Evolutionary conservation across 2,888 invertebrate genomes (phyloP).

Genomic region (Tryphoninae sp.): DNA sequence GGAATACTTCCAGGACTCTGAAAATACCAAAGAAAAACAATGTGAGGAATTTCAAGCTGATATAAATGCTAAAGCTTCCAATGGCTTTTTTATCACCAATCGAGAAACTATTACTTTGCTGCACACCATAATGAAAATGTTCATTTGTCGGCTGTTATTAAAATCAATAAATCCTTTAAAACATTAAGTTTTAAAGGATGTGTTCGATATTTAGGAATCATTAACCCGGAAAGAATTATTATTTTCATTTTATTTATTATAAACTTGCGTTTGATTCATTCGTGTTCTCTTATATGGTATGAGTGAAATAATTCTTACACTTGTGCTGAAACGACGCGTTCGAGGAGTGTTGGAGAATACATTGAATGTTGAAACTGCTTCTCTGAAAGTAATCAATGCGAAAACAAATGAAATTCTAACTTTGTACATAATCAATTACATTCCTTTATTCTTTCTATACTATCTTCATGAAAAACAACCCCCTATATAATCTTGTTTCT

Average conservation of each 20-base stretch:
- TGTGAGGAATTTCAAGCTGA: conserved; percentile 15
- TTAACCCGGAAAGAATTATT: conserved; percentile 11
- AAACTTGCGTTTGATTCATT: conserved; percentile 9
- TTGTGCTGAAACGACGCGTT: conserved; percentile 94
- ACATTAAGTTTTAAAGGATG: neutral
- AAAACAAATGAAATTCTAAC: conserved; percentile 24
- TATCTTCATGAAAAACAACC: neutral
- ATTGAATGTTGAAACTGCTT: conserved; percentile 86
- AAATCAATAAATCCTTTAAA: too few relatives aligned
- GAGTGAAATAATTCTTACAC: conserved; percentile 84
- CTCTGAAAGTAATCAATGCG: conserved; percentile 82
- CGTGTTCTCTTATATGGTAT: conserved; percentile 3
- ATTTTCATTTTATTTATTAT: neutral
- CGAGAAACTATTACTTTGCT: conserved; percentile 1
- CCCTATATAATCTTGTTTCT: too few relatives aligned
- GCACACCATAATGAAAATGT: neutral
- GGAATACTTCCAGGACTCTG: conserved; percentile 83
- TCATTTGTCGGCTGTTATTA: too few relatives aligned
- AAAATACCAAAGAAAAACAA: conserved; percentile 56
- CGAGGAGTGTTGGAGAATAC: conserved; percentile 88
- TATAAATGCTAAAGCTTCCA: neutral
- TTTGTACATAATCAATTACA: conserved; percentile 6
- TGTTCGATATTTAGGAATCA: neutral
- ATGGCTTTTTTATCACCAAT: neutral
- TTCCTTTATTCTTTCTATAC: conserved; percentile 16